Conservation (phyloP, 2,888 invertebrate species). For the Cylloceria caligata region DNA sequence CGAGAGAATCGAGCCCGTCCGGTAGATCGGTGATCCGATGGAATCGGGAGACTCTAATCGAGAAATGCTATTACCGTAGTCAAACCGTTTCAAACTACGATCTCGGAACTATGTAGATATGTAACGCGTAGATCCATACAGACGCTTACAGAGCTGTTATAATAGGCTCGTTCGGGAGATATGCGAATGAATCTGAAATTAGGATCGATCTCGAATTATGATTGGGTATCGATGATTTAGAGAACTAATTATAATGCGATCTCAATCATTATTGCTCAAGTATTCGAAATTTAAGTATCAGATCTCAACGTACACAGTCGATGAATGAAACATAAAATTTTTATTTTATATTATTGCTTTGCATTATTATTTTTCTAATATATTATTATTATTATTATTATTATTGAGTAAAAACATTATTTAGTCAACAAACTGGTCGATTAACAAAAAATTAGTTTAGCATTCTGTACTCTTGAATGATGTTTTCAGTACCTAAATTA, state of each 20-base stretch:
- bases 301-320: too few species aligned
- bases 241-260: slow-evolving; percentile 34
- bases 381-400: too few species aligned
- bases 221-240: slow-evolving; percentile 53
- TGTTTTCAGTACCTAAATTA: too few species aligned
- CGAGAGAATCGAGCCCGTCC: slow-evolving; percentile 44
- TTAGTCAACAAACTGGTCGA: too few species aligned
- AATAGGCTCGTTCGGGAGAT: slow-evolving; percentile 38
- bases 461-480: too few species aligned
- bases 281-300: background rate
- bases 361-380: too few species aligned
- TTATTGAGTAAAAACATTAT: too few species aligned
- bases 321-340: too few species aligned
- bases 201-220: slow-evolving; percentile 58
- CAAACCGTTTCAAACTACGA: slow-evolving; percentile 46
- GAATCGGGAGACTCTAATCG: slow-evolving; percentile 57
- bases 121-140: slow-evolving; percentile 10
- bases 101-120: slow-evolving; percentile 3
- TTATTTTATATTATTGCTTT: too few species aligned
- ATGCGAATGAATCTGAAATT: slow-evolving; percentile 64
- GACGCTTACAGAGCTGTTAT: slow-evolving; percentile 24
- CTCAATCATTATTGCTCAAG: background rate
- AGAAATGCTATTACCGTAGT: slow-evolving; percentile 51
- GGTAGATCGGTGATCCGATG: slow-evolving; percentile 8
- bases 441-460: too few species aligned